A percentile compares a stretch with the other conserved stretches of the same genome.
These are phyloP conservation scores for Drosophila paucipuncta DNA, from an alignment of 2,888 invertebrate species.

Conservation along the genomic window DNA sequence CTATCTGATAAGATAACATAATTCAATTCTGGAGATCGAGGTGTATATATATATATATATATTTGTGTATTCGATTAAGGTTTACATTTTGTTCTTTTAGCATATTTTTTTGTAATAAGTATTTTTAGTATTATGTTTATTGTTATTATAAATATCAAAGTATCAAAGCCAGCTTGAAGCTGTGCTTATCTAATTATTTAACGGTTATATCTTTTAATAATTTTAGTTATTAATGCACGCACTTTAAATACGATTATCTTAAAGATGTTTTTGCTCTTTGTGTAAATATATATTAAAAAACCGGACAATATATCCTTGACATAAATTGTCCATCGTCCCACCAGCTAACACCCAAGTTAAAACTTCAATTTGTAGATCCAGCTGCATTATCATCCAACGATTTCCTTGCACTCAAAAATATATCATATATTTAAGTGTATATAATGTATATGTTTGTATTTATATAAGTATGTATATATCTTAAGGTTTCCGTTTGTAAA, in stretches of 20 bases:
- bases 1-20: background rate
- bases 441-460: constrained; percentile 52
- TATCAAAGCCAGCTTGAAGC: constrained; percentile 67
- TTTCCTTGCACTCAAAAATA: constrained; percentile 74
- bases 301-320: constrained; percentile 62
- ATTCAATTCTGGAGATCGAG: constrained; percentile 14
- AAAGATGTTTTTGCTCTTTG: constrained; percentile 64
- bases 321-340: constrained; percentile 46
- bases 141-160: constrained; percentile 50
- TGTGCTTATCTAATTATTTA: constrained; percentile 53
- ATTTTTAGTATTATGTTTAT: constrained; percentile 33
- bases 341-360: constrained; percentile 61
- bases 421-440: constrained; percentile 47
- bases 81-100: constrained; percentile 41
- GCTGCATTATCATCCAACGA: constrained; percentile 48
- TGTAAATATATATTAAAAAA: constrained; percentile 72
- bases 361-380: constrained; percentile 66
- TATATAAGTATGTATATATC: constrained; percentile 46
- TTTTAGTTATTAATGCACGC: constrained; percentile 56
- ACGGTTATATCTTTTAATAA: constrained; percentile 50
- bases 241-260: constrained; percentile 64
- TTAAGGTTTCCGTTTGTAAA: constrained; percentile 71
- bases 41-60: constrained; percentile 13
- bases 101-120: constrained; percentile 48
- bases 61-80: constrained; percentile 14